Evolutionary conservation across 2,797 vertebrate genomes (phyloP), one percentile per base, ranked within the genome.

Genomic region (Aviceda leuphotes): DNA sequence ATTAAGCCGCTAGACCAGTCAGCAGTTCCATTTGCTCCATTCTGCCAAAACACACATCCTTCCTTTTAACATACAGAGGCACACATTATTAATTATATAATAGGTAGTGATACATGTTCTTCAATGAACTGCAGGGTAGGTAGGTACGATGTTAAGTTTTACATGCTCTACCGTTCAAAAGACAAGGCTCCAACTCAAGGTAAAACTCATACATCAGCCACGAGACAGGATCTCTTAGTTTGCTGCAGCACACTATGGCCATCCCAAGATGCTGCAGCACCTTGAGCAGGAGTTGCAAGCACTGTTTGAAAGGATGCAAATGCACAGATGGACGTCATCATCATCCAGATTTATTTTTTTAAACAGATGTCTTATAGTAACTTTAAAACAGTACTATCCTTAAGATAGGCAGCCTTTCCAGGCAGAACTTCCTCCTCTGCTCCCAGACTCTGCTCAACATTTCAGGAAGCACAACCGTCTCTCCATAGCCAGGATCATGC

Each of bases 91-190:
- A 41, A 31, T 17, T 52, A 26, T 4, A 9, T 6, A 22, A 16
- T 1, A 31, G 24, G 44, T 2, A 74, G 33, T 2, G 2, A 67
- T 5, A 26, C 6, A 12, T 2, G 1, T 7, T 30, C 63, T 37
- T 16, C 61, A 33, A 5, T 5, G 43, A 65, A 16, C 41, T 58
- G 50, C 74, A 54, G 39, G 12, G 44, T 5, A 63, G 26, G 11
- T 3, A 15, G 17, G 41, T 21, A 16, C n/a, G 30, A 11, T 5
- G 18, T 15, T 21, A 12, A 35, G 65, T 17, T 85, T 76, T 49
- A 56, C 9, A 13, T 9, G 30, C n/a, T 71, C 61, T 24, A 13
- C 18, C 4, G 15, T 9, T 12, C 30, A 49, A 25, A 94, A 88
- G 37, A 44, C 19, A 77, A 63, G 72, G 39, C n/a, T 66, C 15